Conservation (phyloP, 2,113 vertebrate genomes). For the Barbus barbus region DNA sequence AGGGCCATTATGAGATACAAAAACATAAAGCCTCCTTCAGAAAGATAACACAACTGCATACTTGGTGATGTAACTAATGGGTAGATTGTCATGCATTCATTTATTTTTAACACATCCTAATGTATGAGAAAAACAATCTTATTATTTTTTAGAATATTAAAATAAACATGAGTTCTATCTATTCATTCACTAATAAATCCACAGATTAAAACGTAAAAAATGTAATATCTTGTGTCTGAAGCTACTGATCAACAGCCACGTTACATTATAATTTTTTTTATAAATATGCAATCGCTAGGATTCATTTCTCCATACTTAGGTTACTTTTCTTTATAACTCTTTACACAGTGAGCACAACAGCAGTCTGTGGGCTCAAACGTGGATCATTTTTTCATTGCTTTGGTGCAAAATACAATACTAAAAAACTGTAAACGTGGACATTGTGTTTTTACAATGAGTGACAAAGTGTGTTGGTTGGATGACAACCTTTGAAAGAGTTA, state of each 20-base stretch:
- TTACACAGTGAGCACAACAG: background rate
- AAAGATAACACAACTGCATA: conserved; percentile 61
- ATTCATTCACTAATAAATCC: background rate
- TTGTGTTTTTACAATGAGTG: background rate
- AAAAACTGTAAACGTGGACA: background rate
- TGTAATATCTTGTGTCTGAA: background rate
- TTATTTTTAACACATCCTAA: conserved; percentile 64
- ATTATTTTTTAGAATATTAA: conserved; percentile 2
- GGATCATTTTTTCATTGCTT: background rate
- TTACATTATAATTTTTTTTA: no score
- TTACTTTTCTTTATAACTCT: background rate
- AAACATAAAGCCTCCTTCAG: conserved; percentile 51
- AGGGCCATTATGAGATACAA: conserved; percentile 37
- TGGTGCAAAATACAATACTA: background rate
- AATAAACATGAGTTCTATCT: conserved; percentile 38
- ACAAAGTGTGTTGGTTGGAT: background rate
- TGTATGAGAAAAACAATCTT: conserved; percentile 52
- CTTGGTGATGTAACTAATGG: conserved; percentile 62
- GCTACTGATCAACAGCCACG: conserved; percentile 38
- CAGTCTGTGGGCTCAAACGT: background rate
- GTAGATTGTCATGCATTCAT: conserved; percentile 76
- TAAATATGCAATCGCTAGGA: no score
- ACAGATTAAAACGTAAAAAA: background rate
- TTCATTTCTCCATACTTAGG: background rate
- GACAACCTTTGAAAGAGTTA: background rate